These are phyloP conservation scores for Leucophenga maculata DNA, from an alignment of 2,888 invertebrate genomes.

Conservation along the genomic window DNA sequence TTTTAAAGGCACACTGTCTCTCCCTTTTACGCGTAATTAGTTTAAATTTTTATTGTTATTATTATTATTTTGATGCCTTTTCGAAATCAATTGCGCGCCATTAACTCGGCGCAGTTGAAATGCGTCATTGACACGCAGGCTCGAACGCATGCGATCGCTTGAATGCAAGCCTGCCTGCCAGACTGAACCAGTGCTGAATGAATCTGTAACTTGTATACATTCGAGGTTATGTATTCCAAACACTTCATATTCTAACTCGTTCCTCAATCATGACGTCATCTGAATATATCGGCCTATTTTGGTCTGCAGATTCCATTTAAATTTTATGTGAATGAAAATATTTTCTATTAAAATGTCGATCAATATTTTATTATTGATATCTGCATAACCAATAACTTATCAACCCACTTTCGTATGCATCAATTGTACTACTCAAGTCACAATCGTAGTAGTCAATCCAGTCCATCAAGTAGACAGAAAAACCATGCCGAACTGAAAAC, in stretches of 20 bases:
- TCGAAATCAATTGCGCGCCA: constrained; percentile 33
- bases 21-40: constrained; percentile 18
- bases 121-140: not conserved
- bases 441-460: constrained; percentile 43
- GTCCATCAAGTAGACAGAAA: constrained; percentile 26
- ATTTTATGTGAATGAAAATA: no score
- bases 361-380: no score
- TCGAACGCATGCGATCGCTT: not conserved
- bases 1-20: not conserved
- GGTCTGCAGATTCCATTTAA: no score
- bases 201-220: no score
- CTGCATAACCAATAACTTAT: no score
- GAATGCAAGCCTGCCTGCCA: not conserved
- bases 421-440: constrained; percentile 57
- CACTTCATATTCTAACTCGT: no score
- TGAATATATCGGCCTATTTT: constrained; percentile 3
- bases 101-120: constrained; percentile 3
- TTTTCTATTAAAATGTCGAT: no score
- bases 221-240: no score
- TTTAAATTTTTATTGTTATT: constrained; percentile 27
- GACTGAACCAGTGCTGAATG: not conserved
- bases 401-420: constrained; percentile 27
- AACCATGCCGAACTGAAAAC: constrained; percentile 21
- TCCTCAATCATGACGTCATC: no score
- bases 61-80: constrained; percentile 18